Conservation (phyloP, 2,113 vertebrate species). For the Oplegnathus fasciatus region DNA sequence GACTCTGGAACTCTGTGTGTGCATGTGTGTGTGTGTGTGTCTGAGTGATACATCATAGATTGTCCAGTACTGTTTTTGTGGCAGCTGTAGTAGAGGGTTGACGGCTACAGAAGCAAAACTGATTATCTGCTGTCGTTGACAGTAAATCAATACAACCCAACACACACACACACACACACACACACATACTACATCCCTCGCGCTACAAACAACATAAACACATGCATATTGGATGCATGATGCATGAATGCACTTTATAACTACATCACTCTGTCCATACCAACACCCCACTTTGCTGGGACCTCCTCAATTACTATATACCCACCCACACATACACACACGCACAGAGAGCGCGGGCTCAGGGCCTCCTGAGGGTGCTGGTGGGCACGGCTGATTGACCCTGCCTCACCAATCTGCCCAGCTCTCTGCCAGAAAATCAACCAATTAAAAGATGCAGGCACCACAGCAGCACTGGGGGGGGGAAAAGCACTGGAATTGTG, state of each 20-base stretch:
- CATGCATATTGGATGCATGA: slow-evolving; percentile 61
- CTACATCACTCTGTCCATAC: slow-evolving; percentile 52
- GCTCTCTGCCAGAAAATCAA: slow-evolving; percentile 78
- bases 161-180: neutral
- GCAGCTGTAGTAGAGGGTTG: slow-evolving; percentile 12
- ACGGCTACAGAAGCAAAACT: slow-evolving; percentile 39
- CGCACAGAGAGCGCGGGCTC: slow-evolving; percentile 9
- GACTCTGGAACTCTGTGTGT: neutral
- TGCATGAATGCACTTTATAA: slow-evolving; percentile 60
- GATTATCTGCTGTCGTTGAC: slow-evolving; percentile 54
- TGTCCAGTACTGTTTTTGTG: slow-evolving; percentile 42
- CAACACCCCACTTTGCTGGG: slow-evolving; percentile 31
- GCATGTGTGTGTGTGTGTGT: neutral
- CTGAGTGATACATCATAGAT: slow-evolving; percentile 38
- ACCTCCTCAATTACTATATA: slow-evolving; percentile 51
- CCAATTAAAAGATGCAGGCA: slow-evolving; percentile 79
- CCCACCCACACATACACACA: slow-evolving; percentile 4
- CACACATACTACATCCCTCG: neutral
- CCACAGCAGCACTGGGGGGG: slow-evolving; percentile 53
- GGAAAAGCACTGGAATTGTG: slow-evolving; percentile 39
- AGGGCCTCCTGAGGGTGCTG: slow-evolving; percentile 66
- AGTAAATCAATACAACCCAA: slow-evolving; percentile 58
- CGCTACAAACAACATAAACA: slow-evolving; percentile 38
- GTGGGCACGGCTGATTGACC: slow-evolving; percentile 78
- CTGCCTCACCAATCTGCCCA: slow-evolving; percentile 73